Percentiles rank a stretch among this genome's conserved stretches.
Conservation (phyloP, 1,140 invertebrate genomes). For the Homalodisca vitripennis region DNA sequence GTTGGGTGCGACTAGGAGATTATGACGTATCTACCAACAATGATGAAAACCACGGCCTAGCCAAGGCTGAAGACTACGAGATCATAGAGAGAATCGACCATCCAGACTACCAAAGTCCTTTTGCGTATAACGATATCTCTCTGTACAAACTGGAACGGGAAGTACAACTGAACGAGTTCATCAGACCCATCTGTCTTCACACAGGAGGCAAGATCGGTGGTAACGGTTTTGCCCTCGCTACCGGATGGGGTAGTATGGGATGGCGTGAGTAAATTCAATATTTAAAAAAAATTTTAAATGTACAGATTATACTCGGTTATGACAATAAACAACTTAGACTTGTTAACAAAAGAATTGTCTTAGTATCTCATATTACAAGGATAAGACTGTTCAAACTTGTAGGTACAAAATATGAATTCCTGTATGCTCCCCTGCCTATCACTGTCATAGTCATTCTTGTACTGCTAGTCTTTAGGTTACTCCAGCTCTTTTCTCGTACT, state of each 20-base stretch:
- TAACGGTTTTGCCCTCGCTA: conserved; percentile 40
- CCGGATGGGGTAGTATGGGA: conserved; percentile 55
- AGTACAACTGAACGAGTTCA: conserved; percentile 44
- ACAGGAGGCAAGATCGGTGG: conserved; percentile 35
- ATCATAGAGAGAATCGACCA: conserved; percentile 45
- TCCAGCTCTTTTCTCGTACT: too few relatives aligned
- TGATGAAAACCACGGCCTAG: conserved; percentile 3
- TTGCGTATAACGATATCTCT: conserved; percentile 58
- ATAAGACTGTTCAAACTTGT: too few relatives aligned
- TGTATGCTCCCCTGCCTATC: too few relatives aligned
- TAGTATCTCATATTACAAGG: too few relatives aligned
- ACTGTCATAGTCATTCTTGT: too few relatives aligned
- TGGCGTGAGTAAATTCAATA: conserved; percentile 46
- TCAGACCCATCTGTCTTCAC: conserved; percentile 52
- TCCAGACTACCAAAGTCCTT: conserved; percentile 49
- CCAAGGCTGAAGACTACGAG: conserved; percentile 9
- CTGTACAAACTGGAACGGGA: conserved; percentile 51
- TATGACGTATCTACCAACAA: neutral
- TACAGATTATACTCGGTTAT: too few relatives aligned
- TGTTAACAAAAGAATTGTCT: too few relatives aligned
- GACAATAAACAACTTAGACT: too few relatives aligned
- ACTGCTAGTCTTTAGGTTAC: too few relatives aligned
- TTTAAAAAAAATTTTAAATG: too few relatives aligned
- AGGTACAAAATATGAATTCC: too few relatives aligned
- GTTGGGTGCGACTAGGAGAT: conserved; percentile 25